A percentile compares a stretch with the other conserved stretches of the same genome.
Conservation (phyloP, 1,140 invertebrate species). For the Ooceraea biroi region DNA sequence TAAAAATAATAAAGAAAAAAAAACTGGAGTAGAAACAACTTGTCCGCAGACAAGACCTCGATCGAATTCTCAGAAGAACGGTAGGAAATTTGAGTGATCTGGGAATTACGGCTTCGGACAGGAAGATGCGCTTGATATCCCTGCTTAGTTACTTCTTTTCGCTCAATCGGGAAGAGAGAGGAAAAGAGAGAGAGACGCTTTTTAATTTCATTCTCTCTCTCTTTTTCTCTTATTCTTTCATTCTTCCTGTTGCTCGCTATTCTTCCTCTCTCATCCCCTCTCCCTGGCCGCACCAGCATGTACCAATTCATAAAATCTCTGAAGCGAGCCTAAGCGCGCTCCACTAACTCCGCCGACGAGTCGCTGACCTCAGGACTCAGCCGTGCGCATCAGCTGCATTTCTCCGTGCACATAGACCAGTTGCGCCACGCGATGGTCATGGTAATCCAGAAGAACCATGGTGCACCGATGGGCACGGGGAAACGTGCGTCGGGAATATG, state of each 20-base stretch:
- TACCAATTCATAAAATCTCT: slow-evolving; percentile 84
- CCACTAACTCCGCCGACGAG: slow-evolving; percentile 84
- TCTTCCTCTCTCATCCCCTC: slow-evolving; percentile 5
- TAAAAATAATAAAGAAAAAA: slow-evolving; percentile 1
- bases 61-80: slow-evolving; percentile 14
- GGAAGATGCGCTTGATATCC: slow-evolving; percentile 6
- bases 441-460: slow-evolving; percentile 82
- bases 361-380: slow-evolving; percentile 85
- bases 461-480: slow-evolving; percentile 40
- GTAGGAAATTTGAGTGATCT: slow-evolving; percentile 21
- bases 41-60: not conserved
- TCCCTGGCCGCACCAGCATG: slow-evolving; percentile 58
- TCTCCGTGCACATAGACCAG: slow-evolving; percentile 77
- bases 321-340: slow-evolving; percentile 83
- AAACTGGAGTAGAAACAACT: not conserved
- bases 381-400: slow-evolving; percentile 84
- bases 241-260: not conserved
- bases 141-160: slow-evolving; percentile 19
- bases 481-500: slow-evolving; percentile 30
- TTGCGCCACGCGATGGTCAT: slow-evolving; percentile 80
- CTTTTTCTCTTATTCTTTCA: not conserved
- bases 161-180: not conserved
- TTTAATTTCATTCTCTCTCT: slow-evolving; percentile 15
- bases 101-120: not conserved
- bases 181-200: not conserved